Conservation (phyloP, 2,888 invertebrate species). For the Eledona agricola region DNA sequence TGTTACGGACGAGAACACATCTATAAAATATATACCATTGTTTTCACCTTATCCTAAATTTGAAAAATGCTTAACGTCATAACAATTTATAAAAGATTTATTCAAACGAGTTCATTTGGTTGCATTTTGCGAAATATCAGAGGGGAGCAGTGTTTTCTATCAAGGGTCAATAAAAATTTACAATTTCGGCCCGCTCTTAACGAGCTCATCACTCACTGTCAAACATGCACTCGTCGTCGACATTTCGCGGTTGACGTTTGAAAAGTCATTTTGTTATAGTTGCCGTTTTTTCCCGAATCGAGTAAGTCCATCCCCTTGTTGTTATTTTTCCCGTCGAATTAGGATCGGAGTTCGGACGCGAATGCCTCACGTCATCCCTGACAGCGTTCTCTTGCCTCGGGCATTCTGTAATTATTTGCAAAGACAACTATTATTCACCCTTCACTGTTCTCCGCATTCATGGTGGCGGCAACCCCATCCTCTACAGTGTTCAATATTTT, state of each 20-base stretch:
- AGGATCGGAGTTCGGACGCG: conserved; percentile 29
- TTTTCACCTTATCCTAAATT: too few species aligned
- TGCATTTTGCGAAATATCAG: too few species aligned
- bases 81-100: too few species aligned
- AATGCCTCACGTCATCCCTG: conserved; percentile 31
- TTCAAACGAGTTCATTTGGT: too few species aligned
- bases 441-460: conserved; percentile 37
- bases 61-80: too few species aligned
- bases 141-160: too few species aligned
- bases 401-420: conserved; percentile 54
- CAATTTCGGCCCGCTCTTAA: too few species aligned
- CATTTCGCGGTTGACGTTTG: conserved; percentile 14
- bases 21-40: too few species aligned
- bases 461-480: conserved; percentile 22
- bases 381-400: conserved; percentile 38
- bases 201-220: too few species aligned
- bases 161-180: too few species aligned
- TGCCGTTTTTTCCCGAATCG: conserved; percentile 8
- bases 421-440: conserved; percentile 55
- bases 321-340: conserved; percentile 19
- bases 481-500: conserved; percentile 39
- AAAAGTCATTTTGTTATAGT: conserved; percentile 14
- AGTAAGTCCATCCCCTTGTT: conserved; percentile 16
- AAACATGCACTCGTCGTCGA: conserved; percentile 4
- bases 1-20: too few species aligned